Evolutionary conservation across 2,797 vertebrate species (phyloP).

Genomic region (Pygocentrus nattereri): DNA sequence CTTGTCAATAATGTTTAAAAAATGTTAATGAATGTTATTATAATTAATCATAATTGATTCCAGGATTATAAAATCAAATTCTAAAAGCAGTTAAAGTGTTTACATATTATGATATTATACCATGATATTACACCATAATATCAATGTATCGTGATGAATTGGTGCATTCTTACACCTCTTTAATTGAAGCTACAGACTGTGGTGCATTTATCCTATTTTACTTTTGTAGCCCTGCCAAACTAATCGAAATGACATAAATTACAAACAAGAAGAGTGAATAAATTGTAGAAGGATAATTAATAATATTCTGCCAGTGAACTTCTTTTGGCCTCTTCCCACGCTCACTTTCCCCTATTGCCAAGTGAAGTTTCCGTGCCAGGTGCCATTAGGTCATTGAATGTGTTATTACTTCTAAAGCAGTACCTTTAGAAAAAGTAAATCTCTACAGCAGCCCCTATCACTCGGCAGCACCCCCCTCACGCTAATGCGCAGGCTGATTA

Average conservation of each 20-base stretch:
- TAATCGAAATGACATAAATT: slow-evolving; percentile 29
- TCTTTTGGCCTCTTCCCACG: not conserved
- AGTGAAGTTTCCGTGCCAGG: slow-evolving; percentile 49
- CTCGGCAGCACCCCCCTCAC: slow-evolving; percentile 4
- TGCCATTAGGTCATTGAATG: slow-evolving; percentile 43
- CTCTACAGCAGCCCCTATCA: slow-evolving; percentile 8
- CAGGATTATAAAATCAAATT: not conserved
- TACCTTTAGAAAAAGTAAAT: slow-evolving; percentile 21
- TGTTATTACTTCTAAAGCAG: slow-evolving; percentile 40
- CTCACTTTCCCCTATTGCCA: slow-evolving; percentile 25
- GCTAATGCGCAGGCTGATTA: slow-evolving; percentile 25
- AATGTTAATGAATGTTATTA: no score
- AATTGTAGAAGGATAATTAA: slow-evolving; percentile 19
- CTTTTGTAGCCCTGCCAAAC: slow-evolving; percentile 4
- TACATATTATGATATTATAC: no score
- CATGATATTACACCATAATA: not conserved
- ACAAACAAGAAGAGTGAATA: slow-evolving; percentile 5
- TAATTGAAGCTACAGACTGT: slow-evolving; percentile 18
- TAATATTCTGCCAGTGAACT: slow-evolving; percentile 22
- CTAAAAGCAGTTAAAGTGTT: not conserved
- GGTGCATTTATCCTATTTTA: not conserved
- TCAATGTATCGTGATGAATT: not conserved
- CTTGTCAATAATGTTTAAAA: no score
- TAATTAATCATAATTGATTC: no score
- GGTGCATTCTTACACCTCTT: not conserved